Evolutionary conservation across 2,797 vertebrate genomes (phyloP).

Genomic region (Enteromius paludinosus): DNA sequence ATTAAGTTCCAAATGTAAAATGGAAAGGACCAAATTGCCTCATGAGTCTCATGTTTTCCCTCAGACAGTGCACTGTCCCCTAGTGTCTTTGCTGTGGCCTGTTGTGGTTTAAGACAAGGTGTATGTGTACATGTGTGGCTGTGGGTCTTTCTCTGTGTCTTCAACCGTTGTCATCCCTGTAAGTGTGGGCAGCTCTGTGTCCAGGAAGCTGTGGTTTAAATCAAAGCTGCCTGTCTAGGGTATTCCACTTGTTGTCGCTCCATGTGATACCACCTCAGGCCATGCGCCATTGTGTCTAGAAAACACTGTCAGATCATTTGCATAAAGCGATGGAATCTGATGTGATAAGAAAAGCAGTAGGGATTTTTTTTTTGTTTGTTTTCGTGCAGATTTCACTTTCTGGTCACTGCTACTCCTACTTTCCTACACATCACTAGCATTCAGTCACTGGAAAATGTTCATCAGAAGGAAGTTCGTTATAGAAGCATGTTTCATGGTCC

Average conservation of each 20-base stretch:
- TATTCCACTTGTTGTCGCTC: background rate
- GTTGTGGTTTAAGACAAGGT: slow-evolving; percentile 32
- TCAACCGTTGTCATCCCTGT: slow-evolving; percentile 63
- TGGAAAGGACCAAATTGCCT: slow-evolving; percentile 6
- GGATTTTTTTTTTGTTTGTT: background rate
- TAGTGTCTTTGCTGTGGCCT: slow-evolving; percentile 72
- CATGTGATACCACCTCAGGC: background rate
- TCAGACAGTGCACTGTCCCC: slow-evolving; percentile 10
- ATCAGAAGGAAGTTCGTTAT: background rate
- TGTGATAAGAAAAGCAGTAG: background rate
- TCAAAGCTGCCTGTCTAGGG: slow-evolving; percentile 17
- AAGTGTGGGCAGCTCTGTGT: slow-evolving; percentile 64
- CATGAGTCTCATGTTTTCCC: background rate
- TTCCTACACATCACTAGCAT: slow-evolving; percentile 37
- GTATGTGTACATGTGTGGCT: slow-evolving; percentile 41
- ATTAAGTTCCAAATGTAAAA: background rate
- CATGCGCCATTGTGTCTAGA: background rate
- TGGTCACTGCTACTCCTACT: background rate
- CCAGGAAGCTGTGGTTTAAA: slow-evolving; percentile 71
- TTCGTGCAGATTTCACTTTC: background rate
- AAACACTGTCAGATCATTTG: background rate
- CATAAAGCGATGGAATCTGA: slow-evolving; percentile 6
- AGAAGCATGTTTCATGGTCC: background rate
- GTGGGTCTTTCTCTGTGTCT: slow-evolving; percentile 42
- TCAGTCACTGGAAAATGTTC: slow-evolving; percentile 47